These are phyloP conservation scores for Phrynocephalus vlangalii DNA, from an alignment of 2,797 vertebrate genomes.

Conservation along the genomic window DNA sequence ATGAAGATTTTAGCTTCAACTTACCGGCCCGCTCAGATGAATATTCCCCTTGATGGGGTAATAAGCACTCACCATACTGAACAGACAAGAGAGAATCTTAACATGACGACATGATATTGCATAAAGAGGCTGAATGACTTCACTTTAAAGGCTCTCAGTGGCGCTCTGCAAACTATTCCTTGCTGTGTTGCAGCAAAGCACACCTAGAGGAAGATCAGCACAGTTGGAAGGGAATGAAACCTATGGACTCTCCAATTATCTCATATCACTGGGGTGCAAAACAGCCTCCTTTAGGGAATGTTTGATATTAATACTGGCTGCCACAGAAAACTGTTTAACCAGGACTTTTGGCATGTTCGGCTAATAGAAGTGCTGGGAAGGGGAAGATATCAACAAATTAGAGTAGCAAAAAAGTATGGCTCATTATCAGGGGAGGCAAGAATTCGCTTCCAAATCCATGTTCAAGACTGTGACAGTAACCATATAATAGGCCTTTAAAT, in stretches of 20 bases:
- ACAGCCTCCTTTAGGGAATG: neutral
- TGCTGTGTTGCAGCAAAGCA: neutral
- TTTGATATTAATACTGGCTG: conserved; percentile 3
- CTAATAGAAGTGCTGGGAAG: neutral
- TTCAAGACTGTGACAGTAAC: conserved; percentile 55
- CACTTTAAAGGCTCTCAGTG: neutral
- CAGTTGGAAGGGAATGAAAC: neutral
- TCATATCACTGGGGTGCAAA: rapidly evolving
- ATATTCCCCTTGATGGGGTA: neutral
- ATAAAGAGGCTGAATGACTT: neutral
- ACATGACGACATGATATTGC: neutral
- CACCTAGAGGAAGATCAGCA: neutral
- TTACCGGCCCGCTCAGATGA: neutral
- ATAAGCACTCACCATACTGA: neutral
- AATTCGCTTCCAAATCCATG: conserved; percentile 50
- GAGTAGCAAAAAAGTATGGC: conserved; percentile 29
- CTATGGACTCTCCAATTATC: conserved; percentile 28
- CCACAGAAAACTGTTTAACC: conserved; percentile 50
- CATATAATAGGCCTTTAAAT: conserved; percentile 54
- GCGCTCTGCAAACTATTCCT: neutral
- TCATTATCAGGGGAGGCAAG: conserved; percentile 53
- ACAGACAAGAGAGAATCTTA: neutral
- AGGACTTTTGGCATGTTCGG: neutral
- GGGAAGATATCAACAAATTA: conserved; percentile 49
- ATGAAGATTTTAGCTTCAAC: neutral